These are phyloP conservation scores for Sisyra terminalis DNA, from an alignment of 2,888 invertebrate species.

Conservation along the genomic window DNA sequence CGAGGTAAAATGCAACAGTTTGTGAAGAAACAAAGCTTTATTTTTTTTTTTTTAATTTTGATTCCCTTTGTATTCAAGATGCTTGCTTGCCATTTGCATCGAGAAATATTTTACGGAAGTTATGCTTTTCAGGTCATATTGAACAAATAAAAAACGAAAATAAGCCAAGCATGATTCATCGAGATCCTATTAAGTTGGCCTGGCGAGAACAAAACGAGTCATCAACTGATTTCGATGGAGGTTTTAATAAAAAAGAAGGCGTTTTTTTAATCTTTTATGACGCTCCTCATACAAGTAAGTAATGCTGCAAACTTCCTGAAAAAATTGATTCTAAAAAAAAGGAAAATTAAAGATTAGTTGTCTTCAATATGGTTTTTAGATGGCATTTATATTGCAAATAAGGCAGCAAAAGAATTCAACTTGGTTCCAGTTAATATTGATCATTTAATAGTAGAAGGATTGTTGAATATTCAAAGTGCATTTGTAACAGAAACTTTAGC, in stretches of 20 bases:
- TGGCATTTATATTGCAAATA: slow-evolving; percentile 19
- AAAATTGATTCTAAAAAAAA: slow-evolving; percentile 1
- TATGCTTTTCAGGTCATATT: background rate
- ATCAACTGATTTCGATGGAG: slow-evolving; percentile 7
- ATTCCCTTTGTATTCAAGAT: no score
- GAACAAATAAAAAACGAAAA: background rate
- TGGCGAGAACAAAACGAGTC: slow-evolving; percentile 1
- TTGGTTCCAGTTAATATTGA: slow-evolving; percentile 34
- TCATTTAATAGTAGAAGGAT: slow-evolving; percentile 30
- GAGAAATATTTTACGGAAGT: no score
- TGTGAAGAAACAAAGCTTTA: no score
- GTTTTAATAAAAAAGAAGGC: slow-evolving; percentile 17
- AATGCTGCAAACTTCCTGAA: no score
- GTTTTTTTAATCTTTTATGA: slow-evolving; percentile 30
- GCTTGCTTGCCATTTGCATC: no score
- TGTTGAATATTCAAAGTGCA: slow-evolving; percentile 17
- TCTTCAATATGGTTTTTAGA: slow-evolving; percentile 16
- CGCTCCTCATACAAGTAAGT: slow-evolving; percentile 26
- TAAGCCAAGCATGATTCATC: background rate
- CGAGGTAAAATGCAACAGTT: no score
- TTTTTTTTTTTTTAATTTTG: no score
- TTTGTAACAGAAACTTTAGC: slow-evolving; percentile 16
- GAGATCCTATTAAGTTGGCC: slow-evolving; percentile 1
- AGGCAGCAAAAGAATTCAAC: slow-evolving; percentile 25
- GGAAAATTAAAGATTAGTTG: no score